A percentile compares a stretch with the other conserved stretches of the same genome.
phyloP scores from a whole-genome alignment of 1,140 invertebrate genomes.

The Littorina saxatilis region DNA sequence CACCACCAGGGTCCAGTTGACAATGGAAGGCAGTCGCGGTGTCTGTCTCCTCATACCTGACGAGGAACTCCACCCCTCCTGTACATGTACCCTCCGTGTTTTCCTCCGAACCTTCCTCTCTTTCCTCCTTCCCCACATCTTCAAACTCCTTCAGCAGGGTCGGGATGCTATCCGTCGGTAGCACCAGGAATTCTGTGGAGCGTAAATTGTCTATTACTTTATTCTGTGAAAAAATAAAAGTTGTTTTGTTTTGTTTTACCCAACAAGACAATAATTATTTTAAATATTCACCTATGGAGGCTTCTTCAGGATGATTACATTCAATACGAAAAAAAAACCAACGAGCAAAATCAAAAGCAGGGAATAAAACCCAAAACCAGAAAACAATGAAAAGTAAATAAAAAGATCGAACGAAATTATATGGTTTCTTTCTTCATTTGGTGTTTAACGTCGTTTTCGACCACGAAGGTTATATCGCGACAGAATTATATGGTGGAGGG shows the following conservation, averaged over 20 bases:
- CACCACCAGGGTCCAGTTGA: too few species aligned
- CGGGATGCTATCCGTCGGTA: slow-evolving; percentile 3
- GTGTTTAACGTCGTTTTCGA: too few species aligned
- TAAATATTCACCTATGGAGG: too few species aligned
- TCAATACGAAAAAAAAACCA: background rate
- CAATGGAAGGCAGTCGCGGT: too few species aligned
- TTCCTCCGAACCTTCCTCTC: background rate
- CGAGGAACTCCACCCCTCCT: background rate
- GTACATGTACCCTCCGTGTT: background rate
- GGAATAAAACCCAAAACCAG: background rate
- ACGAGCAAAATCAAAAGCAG: background rate
- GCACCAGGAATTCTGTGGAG: slow-evolving; percentile 18
- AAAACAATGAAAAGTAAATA: too few species aligned
- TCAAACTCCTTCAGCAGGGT: background rate
- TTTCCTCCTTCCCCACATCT: background rate
- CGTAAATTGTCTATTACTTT: background rate
- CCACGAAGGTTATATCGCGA: too few species aligned
- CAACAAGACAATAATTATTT: background rate
- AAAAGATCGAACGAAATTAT: too few species aligned
- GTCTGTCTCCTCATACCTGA: too few species aligned
- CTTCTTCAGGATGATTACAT: too few species aligned
- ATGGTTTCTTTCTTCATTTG: too few species aligned
- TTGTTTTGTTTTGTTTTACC: background rate
- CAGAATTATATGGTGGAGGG: too few species aligned
- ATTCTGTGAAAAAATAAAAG: background rate